Conservation (phyloP, 2,113 vertebrate genomes). For the Pangasianodon hypophthalmus region DNA sequence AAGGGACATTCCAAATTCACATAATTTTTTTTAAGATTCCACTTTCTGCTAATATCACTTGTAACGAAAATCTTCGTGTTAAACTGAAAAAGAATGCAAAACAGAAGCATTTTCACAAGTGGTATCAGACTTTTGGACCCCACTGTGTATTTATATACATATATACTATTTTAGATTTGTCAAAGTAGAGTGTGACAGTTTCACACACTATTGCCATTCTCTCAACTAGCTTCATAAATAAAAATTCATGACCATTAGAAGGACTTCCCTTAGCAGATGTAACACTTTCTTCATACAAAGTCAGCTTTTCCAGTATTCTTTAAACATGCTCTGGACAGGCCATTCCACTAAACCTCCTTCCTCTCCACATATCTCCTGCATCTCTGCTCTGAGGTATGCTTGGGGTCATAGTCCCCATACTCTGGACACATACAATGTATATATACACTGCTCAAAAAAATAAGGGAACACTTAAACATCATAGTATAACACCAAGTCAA, state of each 20-base stretch:
- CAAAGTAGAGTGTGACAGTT: neutral
- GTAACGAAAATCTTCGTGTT: too few species aligned
- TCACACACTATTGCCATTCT: neutral
- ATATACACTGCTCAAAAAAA: neutral
- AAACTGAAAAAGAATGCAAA: too few species aligned
- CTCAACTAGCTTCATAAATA: neutral
- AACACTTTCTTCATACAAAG: neutral
- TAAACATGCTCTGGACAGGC: neutral
- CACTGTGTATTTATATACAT: neutral
- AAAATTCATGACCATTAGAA: neutral
- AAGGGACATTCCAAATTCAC: neutral
- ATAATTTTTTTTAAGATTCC: neutral
- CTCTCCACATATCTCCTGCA: neutral
- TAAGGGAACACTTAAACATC: too few species aligned
- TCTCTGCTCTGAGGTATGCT: neutral
- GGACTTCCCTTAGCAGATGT: neutral
- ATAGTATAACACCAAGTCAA: too few species aligned
- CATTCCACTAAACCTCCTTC: neutral
- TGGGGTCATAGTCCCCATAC: neutral
- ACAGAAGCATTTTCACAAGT: neutral
- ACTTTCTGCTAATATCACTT: neutral
- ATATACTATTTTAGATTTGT: neutral
- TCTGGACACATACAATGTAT: neutral
- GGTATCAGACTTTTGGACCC: neutral
- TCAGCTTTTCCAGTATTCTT: neutral